phyloP scores from a whole-genome alignment of 2,113 vertebrate genomes.

The Acrocephalus kingi region DNA sequence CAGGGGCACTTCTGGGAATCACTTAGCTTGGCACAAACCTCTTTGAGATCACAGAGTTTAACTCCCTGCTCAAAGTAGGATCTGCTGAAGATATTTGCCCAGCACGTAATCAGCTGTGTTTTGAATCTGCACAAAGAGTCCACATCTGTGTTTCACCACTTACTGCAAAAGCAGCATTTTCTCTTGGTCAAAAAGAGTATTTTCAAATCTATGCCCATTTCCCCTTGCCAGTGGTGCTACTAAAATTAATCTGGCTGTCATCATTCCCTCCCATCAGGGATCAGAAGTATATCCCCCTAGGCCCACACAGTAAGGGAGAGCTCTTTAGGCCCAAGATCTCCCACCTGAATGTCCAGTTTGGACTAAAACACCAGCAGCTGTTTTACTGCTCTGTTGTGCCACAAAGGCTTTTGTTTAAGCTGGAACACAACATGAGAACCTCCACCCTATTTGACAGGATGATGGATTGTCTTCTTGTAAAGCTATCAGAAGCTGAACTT shows the following conservation, averaged over 20 bases:
- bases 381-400: background rate
- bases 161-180: background rate
- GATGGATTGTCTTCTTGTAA: background rate
- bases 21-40: background rate
- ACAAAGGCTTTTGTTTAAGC: background rate
- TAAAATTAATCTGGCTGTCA: fast-evolving
- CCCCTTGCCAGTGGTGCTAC: background rate
- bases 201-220: background rate
- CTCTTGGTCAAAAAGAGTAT: background rate
- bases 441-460: background rate
- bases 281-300: fast-evolving
- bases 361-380: background rate
- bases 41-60: background rate
- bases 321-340: background rate
- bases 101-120: background rate
- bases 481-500: background rate
- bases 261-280: background rate
- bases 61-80: background rate
- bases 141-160: background rate
- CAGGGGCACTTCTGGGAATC: background rate
- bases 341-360: background rate
- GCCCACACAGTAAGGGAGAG: background rate
- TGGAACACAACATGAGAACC: background rate
- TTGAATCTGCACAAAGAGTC: background rate
- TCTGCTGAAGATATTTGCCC: background rate